Conservation (phyloP, 2,888 invertebrate genomes). For the Andrena flavipes region DNA sequence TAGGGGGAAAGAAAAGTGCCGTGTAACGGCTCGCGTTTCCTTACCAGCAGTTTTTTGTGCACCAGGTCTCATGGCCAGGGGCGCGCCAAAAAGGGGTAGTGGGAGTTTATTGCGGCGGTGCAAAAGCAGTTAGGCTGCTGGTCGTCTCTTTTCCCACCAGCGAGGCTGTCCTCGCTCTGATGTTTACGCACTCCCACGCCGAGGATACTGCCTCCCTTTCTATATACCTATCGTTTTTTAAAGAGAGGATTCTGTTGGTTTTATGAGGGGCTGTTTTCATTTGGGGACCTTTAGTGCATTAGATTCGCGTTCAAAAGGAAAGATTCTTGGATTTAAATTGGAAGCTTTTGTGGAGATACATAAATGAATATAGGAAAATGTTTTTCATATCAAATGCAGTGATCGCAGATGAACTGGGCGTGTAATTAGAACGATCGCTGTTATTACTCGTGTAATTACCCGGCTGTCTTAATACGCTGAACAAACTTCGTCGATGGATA, state of each 20-base stretch:
- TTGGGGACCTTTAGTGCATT: no score
- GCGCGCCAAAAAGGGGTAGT: neutral
- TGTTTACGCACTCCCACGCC: constrained; percentile 49
- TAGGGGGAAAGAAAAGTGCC: constrained; percentile 5
- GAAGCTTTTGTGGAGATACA: no score
- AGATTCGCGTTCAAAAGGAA: no score
- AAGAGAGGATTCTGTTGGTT: no score
- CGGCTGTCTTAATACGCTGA: neutral
- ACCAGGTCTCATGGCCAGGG: neutral
- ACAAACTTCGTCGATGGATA: neutral
- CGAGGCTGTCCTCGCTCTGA: constrained; percentile 43
- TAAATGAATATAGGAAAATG: no score
- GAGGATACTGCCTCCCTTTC: constrained; percentile 8
- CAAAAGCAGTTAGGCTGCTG: constrained; percentile 60
- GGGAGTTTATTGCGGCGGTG: constrained; percentile 45
- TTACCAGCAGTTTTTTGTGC: constrained; percentile 17
- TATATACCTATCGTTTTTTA: no score
- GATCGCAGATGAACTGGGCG: no score
- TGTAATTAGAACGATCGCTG: constrained; percentile 2
- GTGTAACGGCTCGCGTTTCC: constrained; percentile 7
- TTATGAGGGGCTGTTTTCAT: no score
- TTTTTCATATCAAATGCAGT: neutral
- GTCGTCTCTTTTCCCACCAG: constrained; percentile 68
- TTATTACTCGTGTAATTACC: neutral
- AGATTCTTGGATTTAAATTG: no score